Conservation (phyloP, 2,888 invertebrate genomes). For the Trypoxylon attenuatum region DNA sequence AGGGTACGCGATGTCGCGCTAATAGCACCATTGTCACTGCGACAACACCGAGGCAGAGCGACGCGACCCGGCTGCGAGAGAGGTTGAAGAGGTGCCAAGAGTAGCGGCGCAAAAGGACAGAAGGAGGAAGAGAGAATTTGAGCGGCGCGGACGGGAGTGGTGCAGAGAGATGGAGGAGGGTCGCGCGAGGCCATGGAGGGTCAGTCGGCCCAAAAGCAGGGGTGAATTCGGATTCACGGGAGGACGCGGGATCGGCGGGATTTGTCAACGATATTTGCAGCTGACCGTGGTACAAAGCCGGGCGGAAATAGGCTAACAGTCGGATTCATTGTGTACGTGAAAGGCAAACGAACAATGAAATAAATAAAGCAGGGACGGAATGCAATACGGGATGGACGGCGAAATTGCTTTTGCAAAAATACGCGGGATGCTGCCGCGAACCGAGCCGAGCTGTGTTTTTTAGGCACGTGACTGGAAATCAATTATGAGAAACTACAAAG, state of each 20-base stretch:
- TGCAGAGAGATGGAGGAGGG: too few relatives aligned
- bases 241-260: neutral
- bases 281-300: slow-evolving; percentile 25
- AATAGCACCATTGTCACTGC: too few relatives aligned
- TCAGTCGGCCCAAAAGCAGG: neutral
- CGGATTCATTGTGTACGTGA: slow-evolving; percentile 22
- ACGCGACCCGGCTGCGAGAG: too few relatives aligned
- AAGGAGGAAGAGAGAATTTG: too few relatives aligned
- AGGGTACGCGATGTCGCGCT: too few relatives aligned
- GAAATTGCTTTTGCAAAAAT: slow-evolving; percentile 40
- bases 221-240: slow-evolving; percentile 1
- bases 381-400: neutral
- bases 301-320: slow-evolving; percentile 33
- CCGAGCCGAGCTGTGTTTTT: slow-evolving; percentile 30
- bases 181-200: neutral
- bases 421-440: slow-evolving; percentile 8
- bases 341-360: slow-evolving; percentile 32
- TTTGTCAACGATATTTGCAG: slow-evolving; percentile 32
- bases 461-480: slow-evolving; percentile 53
- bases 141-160: too few relatives aligned
- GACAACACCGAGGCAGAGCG: too few relatives aligned
- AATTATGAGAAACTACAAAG: slow-evolving; percentile 44
- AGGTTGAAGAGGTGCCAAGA: too few relatives aligned
- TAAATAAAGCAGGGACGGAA: slow-evolving; percentile 26
- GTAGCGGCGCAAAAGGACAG: too few relatives aligned